phyloP scores from a whole-genome alignment of 2,113 vertebrate genomes.

The Phylloscopus trochiloides region DNA sequence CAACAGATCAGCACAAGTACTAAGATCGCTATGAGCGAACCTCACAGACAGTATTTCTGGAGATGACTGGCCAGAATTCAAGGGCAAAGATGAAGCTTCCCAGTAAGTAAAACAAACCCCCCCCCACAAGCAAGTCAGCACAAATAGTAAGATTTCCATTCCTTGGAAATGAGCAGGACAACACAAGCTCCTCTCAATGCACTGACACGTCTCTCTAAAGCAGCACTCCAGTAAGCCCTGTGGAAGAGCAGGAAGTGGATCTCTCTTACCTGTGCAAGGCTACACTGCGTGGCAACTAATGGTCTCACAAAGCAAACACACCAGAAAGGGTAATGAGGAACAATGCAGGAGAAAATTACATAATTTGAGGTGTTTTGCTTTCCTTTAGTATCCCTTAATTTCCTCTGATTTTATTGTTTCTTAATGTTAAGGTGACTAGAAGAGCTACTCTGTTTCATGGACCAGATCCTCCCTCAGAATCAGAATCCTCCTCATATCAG shows the following conservation, averaged over 20 bases:
- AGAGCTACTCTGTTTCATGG: background rate
- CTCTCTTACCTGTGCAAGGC: background rate
- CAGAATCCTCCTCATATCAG: background rate
- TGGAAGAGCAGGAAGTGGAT: background rate
- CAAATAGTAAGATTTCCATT: background rate
- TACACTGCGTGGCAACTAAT: background rate
- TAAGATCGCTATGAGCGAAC: background rate
- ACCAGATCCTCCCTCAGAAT: background rate
- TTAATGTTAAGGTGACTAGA: background rate
- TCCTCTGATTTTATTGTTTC: background rate
- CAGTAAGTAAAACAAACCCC: background rate
- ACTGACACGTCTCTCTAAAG: rapidly evolving
- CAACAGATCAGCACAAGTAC: background rate
- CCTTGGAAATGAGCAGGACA: background rate
- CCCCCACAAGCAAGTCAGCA: background rate
- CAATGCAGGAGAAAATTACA: rapidly evolving
- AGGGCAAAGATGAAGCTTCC: background rate
- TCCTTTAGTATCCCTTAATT: background rate
- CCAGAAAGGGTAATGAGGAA: background rate
- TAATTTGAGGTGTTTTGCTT: background rate
- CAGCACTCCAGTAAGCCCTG: rapidly evolving
- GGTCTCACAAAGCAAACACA: background rate
- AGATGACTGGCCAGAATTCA: background rate
- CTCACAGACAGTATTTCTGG: background rate
- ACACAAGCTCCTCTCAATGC: background rate